Evolutionary conservation across 2,113 vertebrate species (phyloP).

Genomic region (Tachuris rubrigastra): DNA sequence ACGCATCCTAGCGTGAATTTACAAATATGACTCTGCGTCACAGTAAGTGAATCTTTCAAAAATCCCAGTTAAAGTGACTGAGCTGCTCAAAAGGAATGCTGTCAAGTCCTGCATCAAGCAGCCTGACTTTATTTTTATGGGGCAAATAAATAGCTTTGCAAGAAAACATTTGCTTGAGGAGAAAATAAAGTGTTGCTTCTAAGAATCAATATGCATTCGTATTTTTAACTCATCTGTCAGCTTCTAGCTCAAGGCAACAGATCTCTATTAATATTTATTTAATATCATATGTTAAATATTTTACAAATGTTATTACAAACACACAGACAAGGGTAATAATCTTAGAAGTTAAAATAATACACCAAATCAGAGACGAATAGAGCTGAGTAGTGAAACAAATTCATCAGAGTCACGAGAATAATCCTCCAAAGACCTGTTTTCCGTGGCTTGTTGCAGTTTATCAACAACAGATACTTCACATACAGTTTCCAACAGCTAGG

Average conservation of each 20-base stretch:
- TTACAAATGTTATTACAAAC: not conserved
- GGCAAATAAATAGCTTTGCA: not conserved
- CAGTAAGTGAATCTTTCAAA: not conserved
- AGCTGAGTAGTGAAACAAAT: not conserved
- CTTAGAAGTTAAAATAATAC: not conserved
- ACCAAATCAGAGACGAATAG: not conserved
- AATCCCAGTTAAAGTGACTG: not conserved
- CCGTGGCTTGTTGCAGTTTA: not conserved
- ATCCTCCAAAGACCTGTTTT: not conserved
- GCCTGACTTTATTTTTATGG: not conserved
- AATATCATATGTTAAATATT: not conserved
- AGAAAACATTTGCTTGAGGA: not conserved
- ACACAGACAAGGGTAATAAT: not conserved
- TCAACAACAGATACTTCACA: not conserved
- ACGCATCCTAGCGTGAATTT: not conserved
- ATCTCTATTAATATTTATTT: slow-evolving; percentile 9
- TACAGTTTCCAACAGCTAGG: not conserved
- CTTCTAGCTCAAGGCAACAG: slow-evolving; percentile 26
- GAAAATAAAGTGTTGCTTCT: not conserved
- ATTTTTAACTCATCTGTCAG: slow-evolving; percentile 14
- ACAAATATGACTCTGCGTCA: not conserved
- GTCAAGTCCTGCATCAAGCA: not conserved
- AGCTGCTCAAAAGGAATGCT: not conserved
- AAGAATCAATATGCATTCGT: not conserved
- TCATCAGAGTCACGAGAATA: not conserved